A percentile compares a stretch with the other conserved stretches of the same genome.
Conservation (phyloP, 2,797 vertebrate species). For the Euthynnus affinis region DNA sequence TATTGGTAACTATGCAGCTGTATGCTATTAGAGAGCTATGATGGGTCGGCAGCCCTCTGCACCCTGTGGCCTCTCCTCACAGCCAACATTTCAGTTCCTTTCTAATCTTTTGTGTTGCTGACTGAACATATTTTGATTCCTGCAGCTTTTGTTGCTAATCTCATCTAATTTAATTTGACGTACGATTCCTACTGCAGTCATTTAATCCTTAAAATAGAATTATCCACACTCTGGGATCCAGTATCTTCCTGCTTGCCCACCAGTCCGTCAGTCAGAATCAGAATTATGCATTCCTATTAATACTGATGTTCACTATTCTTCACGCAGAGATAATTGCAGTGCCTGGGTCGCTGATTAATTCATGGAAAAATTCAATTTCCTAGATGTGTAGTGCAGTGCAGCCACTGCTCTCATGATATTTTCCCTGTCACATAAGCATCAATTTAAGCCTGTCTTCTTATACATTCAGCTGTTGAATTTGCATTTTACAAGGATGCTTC, state of each 20-base stretch:
- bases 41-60: not conserved
- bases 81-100: slow-evolving; percentile 3
- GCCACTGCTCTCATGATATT: slow-evolving; percentile 14
- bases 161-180: slow-evolving; percentile 51
- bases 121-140: slow-evolving; percentile 34
- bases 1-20: not conserved
- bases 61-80: not conserved
- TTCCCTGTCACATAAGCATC: slow-evolving; percentile 36
- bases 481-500: slow-evolving; percentile 46
- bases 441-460: slow-evolving; percentile 33
- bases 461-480: slow-evolving; percentile 45
- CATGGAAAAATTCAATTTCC: slow-evolving; percentile 51
- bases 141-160: slow-evolving; percentile 40
- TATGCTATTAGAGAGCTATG: not conserved
- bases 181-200: slow-evolving; percentile 13
- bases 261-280: slow-evolving; percentile 28
- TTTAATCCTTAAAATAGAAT: slow-evolving; percentile 25
- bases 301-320: slow-evolving; percentile 29
- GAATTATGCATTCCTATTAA: slow-evolving; percentile 38
- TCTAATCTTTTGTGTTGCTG: slow-evolving; percentile 12
- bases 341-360: slow-evolving; percentile 37
- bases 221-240: not conserved
- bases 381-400: slow-evolving; percentile 18
- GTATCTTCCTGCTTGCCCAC: not conserved
- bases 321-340: slow-evolving; percentile 31